Evolutionary conservation across 2,888 invertebrate genomes (phyloP).

Genomic region (Ormyrus thymus): DNA sequence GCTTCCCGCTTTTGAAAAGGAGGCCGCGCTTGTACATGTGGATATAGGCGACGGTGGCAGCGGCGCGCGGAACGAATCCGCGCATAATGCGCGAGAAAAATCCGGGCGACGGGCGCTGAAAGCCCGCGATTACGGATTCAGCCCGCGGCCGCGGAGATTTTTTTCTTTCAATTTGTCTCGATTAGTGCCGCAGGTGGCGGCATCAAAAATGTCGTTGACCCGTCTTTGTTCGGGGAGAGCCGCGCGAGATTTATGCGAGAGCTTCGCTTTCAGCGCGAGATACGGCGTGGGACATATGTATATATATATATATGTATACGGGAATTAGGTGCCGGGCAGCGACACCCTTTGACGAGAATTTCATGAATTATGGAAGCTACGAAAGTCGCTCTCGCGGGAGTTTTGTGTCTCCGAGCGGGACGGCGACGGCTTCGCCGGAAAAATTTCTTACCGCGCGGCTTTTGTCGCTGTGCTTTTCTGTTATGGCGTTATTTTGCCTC

Average conservation of each 20-base stretch:
- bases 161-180: constrained; percentile 49
- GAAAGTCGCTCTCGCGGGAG: not conserved
- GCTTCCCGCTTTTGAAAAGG: constrained; percentile 4
- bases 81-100: not conserved
- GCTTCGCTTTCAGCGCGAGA: constrained; percentile 7
- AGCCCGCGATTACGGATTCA: constrained; percentile 29
- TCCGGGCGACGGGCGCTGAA: not conserved
- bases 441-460: too few species aligned
- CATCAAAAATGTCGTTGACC: not conserved
- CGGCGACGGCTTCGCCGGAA: too few species aligned
- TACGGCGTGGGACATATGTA: not conserved
- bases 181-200: constrained; percentile 51
- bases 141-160: not conserved
- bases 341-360: not conserved
- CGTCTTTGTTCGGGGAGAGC: not conserved
- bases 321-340: too few species aligned
- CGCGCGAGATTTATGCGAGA: constrained; percentile 10
- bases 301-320: too few species aligned
- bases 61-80: constrained; percentile 21
- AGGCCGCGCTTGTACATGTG: not conserved
- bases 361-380: constrained; percentile 49
- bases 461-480: too few species aligned
- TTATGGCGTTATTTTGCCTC: too few species aligned
- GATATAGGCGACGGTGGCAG: not conserved
- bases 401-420: too few species aligned